A percentile compares a stretch with the other conserved stretches of the same genome.
Evolutionary conservation across 2,888 invertebrate species (phyloP).

Genomic region (Caenorhabditis sinica): DNA sequence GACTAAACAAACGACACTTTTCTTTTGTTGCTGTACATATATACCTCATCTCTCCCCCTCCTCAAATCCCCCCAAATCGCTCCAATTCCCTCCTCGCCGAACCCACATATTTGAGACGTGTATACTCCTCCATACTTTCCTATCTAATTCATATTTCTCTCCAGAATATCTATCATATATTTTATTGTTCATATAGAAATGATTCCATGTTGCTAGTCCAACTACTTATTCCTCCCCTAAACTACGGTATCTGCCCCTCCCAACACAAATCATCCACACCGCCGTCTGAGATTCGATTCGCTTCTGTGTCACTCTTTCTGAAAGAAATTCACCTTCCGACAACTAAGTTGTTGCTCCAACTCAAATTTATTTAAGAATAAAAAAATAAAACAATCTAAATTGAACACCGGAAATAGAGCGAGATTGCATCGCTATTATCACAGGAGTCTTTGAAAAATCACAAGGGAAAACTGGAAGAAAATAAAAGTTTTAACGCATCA

Average conservation of each 20-base stretch:
- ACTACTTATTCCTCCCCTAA: conserved; percentile 41
- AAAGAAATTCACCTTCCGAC: conserved; percentile 35
- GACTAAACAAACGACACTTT: conserved; percentile 45
- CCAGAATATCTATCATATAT: not conserved
- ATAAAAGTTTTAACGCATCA: conserved; percentile 38
- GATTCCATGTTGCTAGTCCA: conserved; percentile 64
- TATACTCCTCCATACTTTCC: conserved; percentile 47
- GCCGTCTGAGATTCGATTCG: conserved; percentile 57
- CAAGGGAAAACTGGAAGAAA: conserved; percentile 13
- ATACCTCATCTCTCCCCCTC: conserved; percentile 9
- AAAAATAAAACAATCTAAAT: conserved; percentile 37
- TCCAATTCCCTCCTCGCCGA: conserved; percentile 46
- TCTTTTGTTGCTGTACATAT: conserved; percentile 46
- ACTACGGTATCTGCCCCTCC: conserved; percentile 1
- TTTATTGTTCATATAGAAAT: conserved; percentile 23
- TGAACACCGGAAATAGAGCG: conserved; percentile 34
- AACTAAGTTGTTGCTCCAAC: conserved; percentile 59
- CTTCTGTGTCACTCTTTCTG: conserved; percentile 35
- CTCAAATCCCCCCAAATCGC: conserved; percentile 9
- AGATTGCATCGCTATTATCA: conserved; percentile 31
- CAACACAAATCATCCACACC: conserved; percentile 2
- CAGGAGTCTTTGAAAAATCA: conserved; percentile 38
- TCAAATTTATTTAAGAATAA: conserved; percentile 55
- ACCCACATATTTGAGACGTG: conserved; percentile 63
- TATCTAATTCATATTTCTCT: conserved; percentile 14